Base-by-base conservation (phyloP, 2,797 vertebrate genomes). In the Australoheros facetus region DNA sequence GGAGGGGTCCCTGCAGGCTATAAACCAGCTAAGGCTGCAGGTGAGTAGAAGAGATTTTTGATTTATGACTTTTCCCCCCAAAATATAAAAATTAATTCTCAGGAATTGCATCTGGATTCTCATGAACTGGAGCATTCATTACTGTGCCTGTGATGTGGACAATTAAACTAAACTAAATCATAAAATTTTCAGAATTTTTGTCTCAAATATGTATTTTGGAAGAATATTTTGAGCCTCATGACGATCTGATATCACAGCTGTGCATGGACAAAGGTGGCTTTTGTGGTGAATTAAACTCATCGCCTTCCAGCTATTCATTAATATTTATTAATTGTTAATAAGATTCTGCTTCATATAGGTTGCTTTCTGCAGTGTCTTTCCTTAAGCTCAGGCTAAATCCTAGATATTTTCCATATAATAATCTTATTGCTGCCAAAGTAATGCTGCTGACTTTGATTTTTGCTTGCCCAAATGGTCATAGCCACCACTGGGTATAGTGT, bases 21-120 rank as follows among this genome's bases (percentile, higher is more conserved):
- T 87, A 96, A 96, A 92, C 94, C 94, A 75, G 94, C 93, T n/a
- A 96, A 96, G 91, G 74, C 94, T 90, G 93, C 85, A 89, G 95
- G 96, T 96, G 84, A 93, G 93, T 84, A 70, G 17, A 66, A 56
- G 51, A 84, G 14, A 83, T 30, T 14, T 34, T 73, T 12, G 21
- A 84, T 80, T 87, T 73, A 87, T 79, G 53, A 73, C 80, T 58
- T 30, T 53, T 12, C n/a, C 56, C 28, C 2, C 12, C 32, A 56
- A 17, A 56, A 57, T 56, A 69, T 75, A 72, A 76, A 81, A 75
- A 79, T 71, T 9, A 2, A 16, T 62, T 74, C 76, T 77, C 66
- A 59, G 60, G 42, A 73, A 66, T 73, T 10, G 12, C 53, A 77
- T 86, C 76, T 88, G 56, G 12, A 71, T 82, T 72, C 6, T 77